Conservation (phyloP, 2,888 invertebrate genomes). For the Aporophyla nigra region DNA sequence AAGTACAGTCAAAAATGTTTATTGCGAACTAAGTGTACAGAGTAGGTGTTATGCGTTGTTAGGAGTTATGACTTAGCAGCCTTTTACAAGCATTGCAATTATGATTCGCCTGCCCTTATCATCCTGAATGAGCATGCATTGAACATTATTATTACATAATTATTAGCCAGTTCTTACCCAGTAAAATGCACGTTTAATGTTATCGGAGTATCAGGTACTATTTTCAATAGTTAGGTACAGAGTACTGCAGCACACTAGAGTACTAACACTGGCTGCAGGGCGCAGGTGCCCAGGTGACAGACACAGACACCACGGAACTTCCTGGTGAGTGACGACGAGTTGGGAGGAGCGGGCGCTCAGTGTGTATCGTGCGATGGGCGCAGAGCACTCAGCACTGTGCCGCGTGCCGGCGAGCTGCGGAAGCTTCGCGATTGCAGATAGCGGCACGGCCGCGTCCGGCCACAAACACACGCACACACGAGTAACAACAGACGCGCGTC, state of each 20-base stretch:
- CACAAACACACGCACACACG: slow-evolving; percentile 3
- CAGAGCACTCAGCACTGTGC: slow-evolving; percentile 1
- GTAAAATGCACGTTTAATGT: background rate
- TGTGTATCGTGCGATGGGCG: background rate
- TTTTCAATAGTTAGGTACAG: background rate
- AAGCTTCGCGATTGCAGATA: slow-evolving; percentile 33
- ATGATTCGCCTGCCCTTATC: no score
- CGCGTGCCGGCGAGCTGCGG: slow-evolving; percentile 5
- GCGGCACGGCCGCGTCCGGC: slow-evolving; percentile 7
- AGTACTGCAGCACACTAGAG: background rate
- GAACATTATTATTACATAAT: no score
- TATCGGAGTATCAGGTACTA: background rate
- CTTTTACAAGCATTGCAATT: no score
- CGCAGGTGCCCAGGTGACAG: background rate
- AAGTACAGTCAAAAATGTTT: no score
- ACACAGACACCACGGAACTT: no score
- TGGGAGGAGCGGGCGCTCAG: background rate
- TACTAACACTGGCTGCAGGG: no score
- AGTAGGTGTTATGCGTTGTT: no score
- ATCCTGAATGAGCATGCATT: no score
- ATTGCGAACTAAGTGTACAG: no score
- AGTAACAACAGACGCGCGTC: slow-evolving; percentile 7
- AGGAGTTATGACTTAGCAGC: no score
- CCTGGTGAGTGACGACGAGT: background rate
- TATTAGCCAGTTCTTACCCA: slow-evolving; percentile 1